Evolutionary conservation across 2,113 vertebrate genomes (phyloP), one percentile per base, ranked within the genome.

Genomic region (Nettapus auritus): DNA sequence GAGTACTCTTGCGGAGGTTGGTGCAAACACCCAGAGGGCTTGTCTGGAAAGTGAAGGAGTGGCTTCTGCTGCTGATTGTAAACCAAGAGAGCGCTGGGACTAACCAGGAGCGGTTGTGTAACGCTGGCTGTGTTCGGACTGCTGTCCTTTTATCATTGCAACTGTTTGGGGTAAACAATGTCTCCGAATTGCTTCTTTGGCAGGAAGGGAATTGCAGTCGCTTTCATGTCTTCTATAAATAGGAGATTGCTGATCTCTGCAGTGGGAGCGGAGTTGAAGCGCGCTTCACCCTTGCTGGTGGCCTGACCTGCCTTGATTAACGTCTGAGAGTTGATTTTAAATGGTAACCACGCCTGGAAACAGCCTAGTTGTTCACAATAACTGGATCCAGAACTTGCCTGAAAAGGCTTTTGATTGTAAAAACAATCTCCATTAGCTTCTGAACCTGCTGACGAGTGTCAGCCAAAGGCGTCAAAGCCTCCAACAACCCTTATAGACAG

Each of bases 221-320:
- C 66, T 96, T 92, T 78, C 63, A 1, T 59, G 68, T 66, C 89
- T 48, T 13, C 95, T 97, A 93, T 97, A 97, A 97, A 96, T 97
- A 97, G 96, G 84, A 42, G 50, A 4, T 69, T 28, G 52, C 73
- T 95, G 89, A 85, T 85, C 77, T 42, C 75, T 73, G 92, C 71
- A 84, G 60, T 3, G 6, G 42, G 60, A 89, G 70, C 71, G 20
- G 85, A 86, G 74, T 76, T 94, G 56, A 86, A 69, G 59, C 17
- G 6, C 3, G 1, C 56, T 89, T 79, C 75, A 71, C 59, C 68
- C 75, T 76, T 74, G 76, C 86, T 92, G 48, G 20, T 78, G 82
- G 59, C 50, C 25, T 71, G 83, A 53, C 44, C 56, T 78, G 50
- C 48, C 80, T 95, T 76, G 46, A 34, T 91, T 94, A 74, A 83